Evolutionary conservation across 2,113 vertebrate genomes (phyloP).

Genomic region (Chascanopsetta lugubris): DNA sequence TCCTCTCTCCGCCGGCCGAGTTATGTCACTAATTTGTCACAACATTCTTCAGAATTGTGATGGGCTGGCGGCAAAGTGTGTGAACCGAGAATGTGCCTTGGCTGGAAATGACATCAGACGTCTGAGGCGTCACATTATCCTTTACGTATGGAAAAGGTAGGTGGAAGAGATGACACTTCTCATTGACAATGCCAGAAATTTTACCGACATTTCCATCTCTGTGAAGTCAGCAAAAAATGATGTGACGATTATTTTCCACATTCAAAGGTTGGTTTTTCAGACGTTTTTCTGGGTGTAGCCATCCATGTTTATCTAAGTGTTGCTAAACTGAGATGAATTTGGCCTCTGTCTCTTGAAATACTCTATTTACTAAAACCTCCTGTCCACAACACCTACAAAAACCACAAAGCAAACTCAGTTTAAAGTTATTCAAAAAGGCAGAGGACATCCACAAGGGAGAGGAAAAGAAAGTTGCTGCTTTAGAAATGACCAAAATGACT

Average conservation of each 20-base stretch:
- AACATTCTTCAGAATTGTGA: conserved; percentile 2
- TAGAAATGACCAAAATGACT: no score
- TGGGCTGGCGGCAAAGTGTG: neutral
- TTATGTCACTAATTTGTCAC: neutral
- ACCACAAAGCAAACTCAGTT: no score
- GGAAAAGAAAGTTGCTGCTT: no score
- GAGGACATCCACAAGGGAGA: no score
- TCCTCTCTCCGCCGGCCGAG: neutral
- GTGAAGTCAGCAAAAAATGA: neutral
- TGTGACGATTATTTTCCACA: neutral
- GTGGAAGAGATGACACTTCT: conserved; percentile 29
- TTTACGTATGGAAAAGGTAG: conserved; percentile 46
- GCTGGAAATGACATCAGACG: conserved; percentile 18
- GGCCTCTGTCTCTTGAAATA: neutral
- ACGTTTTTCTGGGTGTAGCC: neutral
- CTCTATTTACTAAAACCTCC: neutral
- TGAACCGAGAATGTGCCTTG: neutral
- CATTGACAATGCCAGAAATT: conserved; percentile 19
- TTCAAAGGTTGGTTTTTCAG: neutral
- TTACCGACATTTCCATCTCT: neutral
- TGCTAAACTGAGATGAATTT: neutral
- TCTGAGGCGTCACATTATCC: conserved; percentile 7
- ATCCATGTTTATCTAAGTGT: neutral
- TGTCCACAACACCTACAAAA: no score
- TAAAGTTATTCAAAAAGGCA: no score